Conservation (phyloP, 2,113 vertebrate genomes). For the Cheirogaleus medius region DNA sequence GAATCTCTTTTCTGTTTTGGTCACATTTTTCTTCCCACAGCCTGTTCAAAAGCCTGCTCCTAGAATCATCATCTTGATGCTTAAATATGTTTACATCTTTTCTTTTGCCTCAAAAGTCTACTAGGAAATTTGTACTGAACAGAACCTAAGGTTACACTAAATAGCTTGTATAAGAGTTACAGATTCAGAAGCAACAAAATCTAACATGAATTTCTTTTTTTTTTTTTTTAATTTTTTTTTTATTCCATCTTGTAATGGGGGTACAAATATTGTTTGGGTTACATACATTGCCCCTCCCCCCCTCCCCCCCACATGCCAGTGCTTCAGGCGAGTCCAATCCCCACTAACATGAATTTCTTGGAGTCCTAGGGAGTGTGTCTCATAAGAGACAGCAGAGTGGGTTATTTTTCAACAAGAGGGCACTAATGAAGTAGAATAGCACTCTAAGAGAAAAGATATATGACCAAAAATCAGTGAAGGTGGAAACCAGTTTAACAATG, state of each 20-base stretch:
- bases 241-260: too few species aligned
- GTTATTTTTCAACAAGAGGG: constrained; percentile 2
- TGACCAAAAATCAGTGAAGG: neutral
- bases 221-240: too few species aligned
- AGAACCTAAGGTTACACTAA: constrained; percentile 8
- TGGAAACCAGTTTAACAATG: neutral
- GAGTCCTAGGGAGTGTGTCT: neutral
- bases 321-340: too few species aligned
- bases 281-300: too few species aligned
- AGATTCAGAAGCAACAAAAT: constrained; percentile 28
- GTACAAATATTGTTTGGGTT: too few species aligned
- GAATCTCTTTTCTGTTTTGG: constrained; percentile 28
- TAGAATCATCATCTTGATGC: constrained; percentile 14
- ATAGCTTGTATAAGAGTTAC: neutral
- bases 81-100: neutral
- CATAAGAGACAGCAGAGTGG: neutral
- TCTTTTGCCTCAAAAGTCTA: constrained; percentile 21
- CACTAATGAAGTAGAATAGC: neutral
- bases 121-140: neutral
- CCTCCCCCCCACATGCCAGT: too few species aligned
- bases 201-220: neutral
- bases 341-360: neutral
- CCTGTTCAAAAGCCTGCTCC: neutral
- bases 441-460: neutral
- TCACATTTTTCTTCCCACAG: neutral